phyloP scores from a whole-genome alignment of 1,140 invertebrate species.

The Drosophila parvula region DNA sequence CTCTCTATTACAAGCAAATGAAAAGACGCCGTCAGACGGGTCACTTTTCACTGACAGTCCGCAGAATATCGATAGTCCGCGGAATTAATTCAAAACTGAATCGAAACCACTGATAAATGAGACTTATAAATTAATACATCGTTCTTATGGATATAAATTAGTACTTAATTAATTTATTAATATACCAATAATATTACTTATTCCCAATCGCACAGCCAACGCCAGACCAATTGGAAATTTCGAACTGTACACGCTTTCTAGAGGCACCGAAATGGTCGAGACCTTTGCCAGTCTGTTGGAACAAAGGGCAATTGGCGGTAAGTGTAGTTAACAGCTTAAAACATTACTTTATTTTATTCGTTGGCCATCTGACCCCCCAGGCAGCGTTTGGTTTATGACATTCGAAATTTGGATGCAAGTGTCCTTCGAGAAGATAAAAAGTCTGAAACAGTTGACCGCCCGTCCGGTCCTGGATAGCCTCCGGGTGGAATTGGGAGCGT shows the following conservation, averaged over 20 bases:
- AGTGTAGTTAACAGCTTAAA: not conserved
- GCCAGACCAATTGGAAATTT: conserved; percentile 20
- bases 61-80: no score
- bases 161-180: not conserved
- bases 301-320: conserved; percentile 24
- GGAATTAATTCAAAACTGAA: no score
- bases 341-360: not conserved
- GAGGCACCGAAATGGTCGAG: conserved; percentile 22
- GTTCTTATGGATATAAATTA: no score
- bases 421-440: conserved; percentile 27
- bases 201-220: conserved; percentile 13
- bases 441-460: conserved; percentile 24
- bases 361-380: conserved; percentile 10
- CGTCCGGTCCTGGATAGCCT: conserved; percentile 67
- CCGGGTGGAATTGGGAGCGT: conserved; percentile 77
- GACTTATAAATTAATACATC: no score
- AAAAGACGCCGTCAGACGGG: no score
- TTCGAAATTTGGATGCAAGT: conserved; percentile 49
- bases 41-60: no score
- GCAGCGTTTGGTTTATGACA: conserved; percentile 24
- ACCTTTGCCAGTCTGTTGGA: conserved; percentile 53
- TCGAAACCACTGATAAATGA: no score
- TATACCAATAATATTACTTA: not conserved
- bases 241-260: conserved; percentile 57
- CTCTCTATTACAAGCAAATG: no score